These are phyloP conservation scores for Smithornis capensis DNA, from an alignment of 2,113 vertebrate species.

Conservation along the genomic window DNA sequence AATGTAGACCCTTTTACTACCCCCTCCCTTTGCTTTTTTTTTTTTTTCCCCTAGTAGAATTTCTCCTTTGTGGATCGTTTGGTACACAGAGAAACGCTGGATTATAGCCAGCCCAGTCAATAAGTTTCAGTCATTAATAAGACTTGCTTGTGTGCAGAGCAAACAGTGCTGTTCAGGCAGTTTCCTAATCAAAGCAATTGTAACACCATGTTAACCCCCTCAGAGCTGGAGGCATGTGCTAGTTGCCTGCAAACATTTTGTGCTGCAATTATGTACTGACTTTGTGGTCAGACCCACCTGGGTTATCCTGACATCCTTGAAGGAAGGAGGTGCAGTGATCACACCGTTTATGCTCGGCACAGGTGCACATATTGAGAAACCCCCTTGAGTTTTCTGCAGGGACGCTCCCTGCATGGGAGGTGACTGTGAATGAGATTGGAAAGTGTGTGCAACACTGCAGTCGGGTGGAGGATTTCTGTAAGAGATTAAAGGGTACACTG, in stretches of 20 bases:
- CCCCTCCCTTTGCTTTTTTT: no score
- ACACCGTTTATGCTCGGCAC: accelerated
- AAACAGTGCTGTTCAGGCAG: slow-evolving; percentile 28
- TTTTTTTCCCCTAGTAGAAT: not conserved
- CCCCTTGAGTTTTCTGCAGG: not conserved
- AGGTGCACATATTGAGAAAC: not conserved
- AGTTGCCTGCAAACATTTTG: not conserved
- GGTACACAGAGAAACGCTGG: not conserved
- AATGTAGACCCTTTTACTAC: not conserved
- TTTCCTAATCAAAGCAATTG: slow-evolving; percentile 39
- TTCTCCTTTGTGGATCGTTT: not conserved
- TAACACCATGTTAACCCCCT: not conserved
- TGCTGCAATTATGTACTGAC: not conserved
- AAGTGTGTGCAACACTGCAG: not conserved
- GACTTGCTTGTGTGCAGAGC: slow-evolving; percentile 8
- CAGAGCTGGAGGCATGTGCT: not conserved
- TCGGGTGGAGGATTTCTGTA: not conserved
- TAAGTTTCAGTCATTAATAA: slow-evolving; percentile 35
- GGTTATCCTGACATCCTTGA: not conserved
- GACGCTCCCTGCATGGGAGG: not conserved
- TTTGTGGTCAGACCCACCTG: accelerated
- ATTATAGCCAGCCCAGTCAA: slow-evolving; percentile 14
- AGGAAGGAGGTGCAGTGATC: not conserved
- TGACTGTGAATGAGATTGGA: not conserved
- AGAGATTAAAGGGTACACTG: not conserved